Evolutionary conservation across 2,113 vertebrate genomes (phyloP).

Genomic region (Hipposideros armiger): DNA sequence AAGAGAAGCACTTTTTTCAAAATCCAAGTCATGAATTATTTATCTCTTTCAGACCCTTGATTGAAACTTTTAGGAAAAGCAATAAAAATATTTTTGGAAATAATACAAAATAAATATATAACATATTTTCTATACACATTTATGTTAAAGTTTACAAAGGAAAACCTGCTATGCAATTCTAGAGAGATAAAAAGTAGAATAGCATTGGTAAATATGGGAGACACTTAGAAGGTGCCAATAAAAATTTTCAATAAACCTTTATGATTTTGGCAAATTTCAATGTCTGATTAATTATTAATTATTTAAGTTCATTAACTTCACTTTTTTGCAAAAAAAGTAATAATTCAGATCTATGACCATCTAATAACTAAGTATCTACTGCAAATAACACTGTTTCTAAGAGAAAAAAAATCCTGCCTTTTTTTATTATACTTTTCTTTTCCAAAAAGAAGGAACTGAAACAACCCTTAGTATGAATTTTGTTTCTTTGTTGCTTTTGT

Average conservation of each 20-base stretch:
- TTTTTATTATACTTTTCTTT: neutral
- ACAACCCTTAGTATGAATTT: neutral
- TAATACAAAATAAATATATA: neutral
- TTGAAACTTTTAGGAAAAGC: conserved; percentile 40
- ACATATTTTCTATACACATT: neutral
- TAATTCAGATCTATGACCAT: neutral
- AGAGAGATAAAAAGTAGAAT: neutral
- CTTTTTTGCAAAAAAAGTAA: conserved; percentile 24
- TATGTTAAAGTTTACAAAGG: neutral
- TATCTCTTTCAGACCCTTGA: neutral
- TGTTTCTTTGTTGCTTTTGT: neutral
- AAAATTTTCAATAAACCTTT: neutral
- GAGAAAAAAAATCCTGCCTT: neutral
- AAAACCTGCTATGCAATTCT: neutral
- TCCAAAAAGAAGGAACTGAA: neutral
- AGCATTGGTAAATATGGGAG: neutral
- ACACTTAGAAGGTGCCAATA: neutral
- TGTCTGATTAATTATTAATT: neutral
- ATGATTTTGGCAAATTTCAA: neutral
- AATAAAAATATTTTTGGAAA: conserved; percentile 37
- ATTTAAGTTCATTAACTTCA: conserved; percentile 25
- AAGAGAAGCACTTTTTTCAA: neutral
- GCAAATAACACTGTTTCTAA: neutral
- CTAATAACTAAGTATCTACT: neutral
- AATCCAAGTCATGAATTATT: neutral